phyloP scores from a whole-genome alignment of 2,888 invertebrate species.

The Megaustenia siamemsis region DNA sequence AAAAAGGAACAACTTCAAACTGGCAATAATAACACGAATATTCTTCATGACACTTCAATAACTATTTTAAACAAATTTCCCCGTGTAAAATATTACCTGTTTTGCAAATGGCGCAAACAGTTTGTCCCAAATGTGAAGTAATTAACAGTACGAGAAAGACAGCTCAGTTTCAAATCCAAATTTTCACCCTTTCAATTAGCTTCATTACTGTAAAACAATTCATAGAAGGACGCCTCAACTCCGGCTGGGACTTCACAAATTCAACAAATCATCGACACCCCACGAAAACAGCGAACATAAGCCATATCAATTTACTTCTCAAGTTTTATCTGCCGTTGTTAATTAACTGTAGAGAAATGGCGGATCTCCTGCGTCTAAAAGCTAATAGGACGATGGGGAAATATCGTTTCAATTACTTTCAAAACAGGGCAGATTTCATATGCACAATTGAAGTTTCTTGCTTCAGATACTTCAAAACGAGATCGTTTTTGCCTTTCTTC shows the following conservation, averaged over 20 bases:
- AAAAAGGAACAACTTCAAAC: neutral
- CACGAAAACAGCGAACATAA: neutral
- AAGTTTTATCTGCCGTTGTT: neutral
- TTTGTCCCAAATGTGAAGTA: constrained; percentile 29
- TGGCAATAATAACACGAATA: neutral
- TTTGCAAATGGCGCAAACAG: neutral
- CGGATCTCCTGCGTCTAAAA: constrained; percentile 19
- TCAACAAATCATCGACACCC: constrained; percentile 1
- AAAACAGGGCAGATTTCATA: constrained; percentile 21
- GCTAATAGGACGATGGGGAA: constrained; percentile 38
- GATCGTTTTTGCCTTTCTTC: neutral
- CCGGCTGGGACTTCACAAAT: neutral
- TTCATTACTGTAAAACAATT: constrained; percentile 31
- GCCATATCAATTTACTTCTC: constrained; percentile 39
- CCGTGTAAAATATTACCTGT: neutral
- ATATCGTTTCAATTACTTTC: constrained; percentile 39
- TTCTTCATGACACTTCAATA: neutral
- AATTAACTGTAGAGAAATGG: constrained; percentile 37
- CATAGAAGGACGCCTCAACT: neutral
- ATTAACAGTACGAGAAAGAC: constrained; percentile 8
- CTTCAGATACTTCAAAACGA: neutral
- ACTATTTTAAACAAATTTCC: neutral
- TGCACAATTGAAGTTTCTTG: constrained; percentile 10
- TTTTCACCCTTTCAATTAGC: constrained; percentile 9
- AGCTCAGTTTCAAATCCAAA: constrained; percentile 20